phyloP scores from a whole-genome alignment of 2,113 vertebrate genomes.

The Bungarus multicinctus region DNA sequence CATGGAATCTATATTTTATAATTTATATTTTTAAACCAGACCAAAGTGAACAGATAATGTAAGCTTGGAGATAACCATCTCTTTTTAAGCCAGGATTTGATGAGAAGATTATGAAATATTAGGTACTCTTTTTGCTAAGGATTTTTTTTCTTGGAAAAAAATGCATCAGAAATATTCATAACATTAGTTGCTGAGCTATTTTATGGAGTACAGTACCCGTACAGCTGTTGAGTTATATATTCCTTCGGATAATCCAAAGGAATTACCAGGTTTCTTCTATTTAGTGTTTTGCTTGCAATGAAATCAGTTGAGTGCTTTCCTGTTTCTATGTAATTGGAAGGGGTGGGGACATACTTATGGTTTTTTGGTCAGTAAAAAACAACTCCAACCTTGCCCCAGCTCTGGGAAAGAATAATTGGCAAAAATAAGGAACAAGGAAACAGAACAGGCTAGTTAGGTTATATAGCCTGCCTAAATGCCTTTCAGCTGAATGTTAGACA shows the following conservation, averaged over 20 bases:
- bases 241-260: not conserved
- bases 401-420: not conserved
- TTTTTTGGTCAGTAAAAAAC: not conserved
- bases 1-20: not conserved
- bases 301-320: not conserved
- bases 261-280: not conserved
- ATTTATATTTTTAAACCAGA: not conserved
- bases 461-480: not conserved
- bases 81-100: not conserved
- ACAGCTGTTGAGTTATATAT: not conserved
- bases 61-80: not conserved
- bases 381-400: not conserved
- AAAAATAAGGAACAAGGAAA: not conserved
- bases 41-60: not conserved
- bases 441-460: not conserved
- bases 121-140: not conserved
- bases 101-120: not conserved
- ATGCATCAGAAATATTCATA: not conserved
- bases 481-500: not conserved
- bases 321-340: not conserved
- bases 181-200: not conserved
- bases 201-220: not conserved
- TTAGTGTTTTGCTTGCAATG: not conserved
- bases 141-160: not conserved
- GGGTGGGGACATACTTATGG: not conserved